These are phyloP conservation scores for Orestias chungarensis DNA, from an alignment of 2,797 vertebrate species.

Conservation along the genomic window DNA sequence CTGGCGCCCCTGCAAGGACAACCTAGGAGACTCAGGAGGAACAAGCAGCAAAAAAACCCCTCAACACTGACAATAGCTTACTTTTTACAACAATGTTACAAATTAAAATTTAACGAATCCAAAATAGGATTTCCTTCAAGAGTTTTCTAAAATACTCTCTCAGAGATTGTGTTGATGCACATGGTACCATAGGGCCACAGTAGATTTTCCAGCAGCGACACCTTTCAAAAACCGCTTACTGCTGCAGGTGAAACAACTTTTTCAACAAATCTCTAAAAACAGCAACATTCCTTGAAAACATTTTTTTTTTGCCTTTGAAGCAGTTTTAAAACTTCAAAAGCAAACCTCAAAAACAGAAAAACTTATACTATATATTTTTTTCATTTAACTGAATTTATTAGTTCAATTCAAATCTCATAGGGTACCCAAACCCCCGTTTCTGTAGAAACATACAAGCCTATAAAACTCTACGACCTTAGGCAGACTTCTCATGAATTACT, in stretches of 20 bases:
- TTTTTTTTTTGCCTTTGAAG: neutral
- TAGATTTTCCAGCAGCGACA: neutral
- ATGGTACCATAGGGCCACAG: neutral
- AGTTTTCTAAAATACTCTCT: neutral
- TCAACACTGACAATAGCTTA: no score
- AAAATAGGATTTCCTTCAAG: neutral
- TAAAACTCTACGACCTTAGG: neutral
- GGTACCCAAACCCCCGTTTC: neutral
- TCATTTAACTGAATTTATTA: neutral
- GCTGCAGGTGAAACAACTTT: neutral
- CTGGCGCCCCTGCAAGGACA: no score
- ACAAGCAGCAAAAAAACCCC: no score
- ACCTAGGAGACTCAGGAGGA: no score
- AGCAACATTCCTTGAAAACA: neutral
- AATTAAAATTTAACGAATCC: neutral
- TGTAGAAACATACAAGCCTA: constrained; percentile 1
- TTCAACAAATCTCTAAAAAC: neutral
- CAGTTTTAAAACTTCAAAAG: neutral
- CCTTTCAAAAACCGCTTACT: neutral
- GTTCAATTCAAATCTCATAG: neutral
- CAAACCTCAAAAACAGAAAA: neutral
- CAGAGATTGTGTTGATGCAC: neutral
- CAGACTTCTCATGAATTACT: neutral
- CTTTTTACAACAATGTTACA: no score
- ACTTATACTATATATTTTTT: constrained; percentile 1